Evolutionary conservation across 2,888 invertebrate genomes (phyloP), one percentile per base, ranked within the genome.

Genomic region (Dorcus hopei): DNA sequence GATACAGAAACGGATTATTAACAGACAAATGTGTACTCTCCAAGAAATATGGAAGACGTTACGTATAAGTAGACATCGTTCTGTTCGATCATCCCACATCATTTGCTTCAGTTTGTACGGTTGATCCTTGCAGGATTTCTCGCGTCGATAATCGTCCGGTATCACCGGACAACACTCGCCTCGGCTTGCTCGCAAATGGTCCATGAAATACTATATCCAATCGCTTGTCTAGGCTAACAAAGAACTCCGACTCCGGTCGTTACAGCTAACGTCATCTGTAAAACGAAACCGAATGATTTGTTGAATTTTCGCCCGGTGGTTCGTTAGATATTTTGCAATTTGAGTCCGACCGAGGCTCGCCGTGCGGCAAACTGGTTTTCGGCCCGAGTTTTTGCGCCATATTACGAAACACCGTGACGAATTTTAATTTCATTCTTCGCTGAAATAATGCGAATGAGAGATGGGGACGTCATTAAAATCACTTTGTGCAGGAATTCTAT

Each of bases 191-290:
- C 55, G 56, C 55, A 54, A 62, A 59, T 61, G 54, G 60, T 16
- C 42, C 59, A 58, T 64, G 62, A 63, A 61, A 62, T 64, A 58
- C 59, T 57, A 52, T 53, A 57, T 58, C 57, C 56, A 38, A 51
- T 40, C 52, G 56, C 47, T 47, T 55, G 52, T 59, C 56, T 54
- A 58, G 49, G 49, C 54, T 55, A 56, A 59, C 57, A 58, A 61
- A 54, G 52, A 41, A 54, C 42, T 63, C 49, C 42, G 50, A 61
- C 53, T 58, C 49, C 49, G 48, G 54, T 55, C 52, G 58, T 60
- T 53, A 51, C 56, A 50, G 51, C 48, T 55, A 57, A 61, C 54
- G 39, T 52, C 54, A 49, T 56, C 62, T 47, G 45, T 45, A 16
- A 19, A 45, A 45, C 45, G 14, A 45, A 45, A 45, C 23, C 3